Percentiles rank a stretch among this genome's conserved stretches.
phyloP scores from a whole-genome alignment of 2,888 invertebrate genomes.

The Hipparchia semele region DNA sequence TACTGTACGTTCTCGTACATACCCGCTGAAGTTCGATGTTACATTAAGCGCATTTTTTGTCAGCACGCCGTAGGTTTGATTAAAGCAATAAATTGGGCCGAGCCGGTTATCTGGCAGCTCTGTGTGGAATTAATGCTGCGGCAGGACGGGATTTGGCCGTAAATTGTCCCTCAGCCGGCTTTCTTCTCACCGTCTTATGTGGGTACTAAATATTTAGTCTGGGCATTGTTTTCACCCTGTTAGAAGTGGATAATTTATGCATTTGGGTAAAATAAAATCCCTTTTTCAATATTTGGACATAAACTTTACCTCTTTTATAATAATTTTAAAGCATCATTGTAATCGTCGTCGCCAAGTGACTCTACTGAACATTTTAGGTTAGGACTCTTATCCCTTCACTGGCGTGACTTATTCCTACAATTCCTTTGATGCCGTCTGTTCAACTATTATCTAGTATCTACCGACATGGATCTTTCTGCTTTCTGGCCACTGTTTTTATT shows the following conservation, averaged over 20 bases:
- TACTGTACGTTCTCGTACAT: slow-evolving; percentile 35
- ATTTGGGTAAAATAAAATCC: neutral
- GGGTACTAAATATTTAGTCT: slow-evolving; percentile 35
- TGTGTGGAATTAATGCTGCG: slow-evolving; percentile 65
- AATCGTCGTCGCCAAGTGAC: too few relatives aligned
- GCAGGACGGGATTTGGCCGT: slow-evolving; percentile 65
- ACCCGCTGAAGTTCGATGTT: slow-evolving; percentile 50
- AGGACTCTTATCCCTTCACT: too few relatives aligned
- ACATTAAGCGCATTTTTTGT: slow-evolving; percentile 68
- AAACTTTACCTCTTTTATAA: too few relatives aligned
- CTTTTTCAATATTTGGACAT: too few relatives aligned
- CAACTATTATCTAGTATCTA: too few relatives aligned
- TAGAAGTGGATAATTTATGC: slow-evolving; percentile 6
- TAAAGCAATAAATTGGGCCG: slow-evolving; percentile 73
- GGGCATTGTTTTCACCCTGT: slow-evolving; percentile 4
- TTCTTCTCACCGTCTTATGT: slow-evolving; percentile 47
- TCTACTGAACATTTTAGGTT: too few relatives aligned
- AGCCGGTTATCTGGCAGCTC: slow-evolving; percentile 66
- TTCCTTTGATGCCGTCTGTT: too few relatives aligned
- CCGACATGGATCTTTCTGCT: too few relatives aligned
- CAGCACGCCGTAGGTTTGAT: slow-evolving; percentile 72
- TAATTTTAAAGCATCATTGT: too few relatives aligned
- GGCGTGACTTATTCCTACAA: too few relatives aligned
- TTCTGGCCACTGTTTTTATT: too few relatives aligned
- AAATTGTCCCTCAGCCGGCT: slow-evolving; percentile 65